These are phyloP conservation scores for Pristionchus fissidentatus DNA, from an alignment of 2,888 invertebrate species.

Conservation along the genomic window DNA sequence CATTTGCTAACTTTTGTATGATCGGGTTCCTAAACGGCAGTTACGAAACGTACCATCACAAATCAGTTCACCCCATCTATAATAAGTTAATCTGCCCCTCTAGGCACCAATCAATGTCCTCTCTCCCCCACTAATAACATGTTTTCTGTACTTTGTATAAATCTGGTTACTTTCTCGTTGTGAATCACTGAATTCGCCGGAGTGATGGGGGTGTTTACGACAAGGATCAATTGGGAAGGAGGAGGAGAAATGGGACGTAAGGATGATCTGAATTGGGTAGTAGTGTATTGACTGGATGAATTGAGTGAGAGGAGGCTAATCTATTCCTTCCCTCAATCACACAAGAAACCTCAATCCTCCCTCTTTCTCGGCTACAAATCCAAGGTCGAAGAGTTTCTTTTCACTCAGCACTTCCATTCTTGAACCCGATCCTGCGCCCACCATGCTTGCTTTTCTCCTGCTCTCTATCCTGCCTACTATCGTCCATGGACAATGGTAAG, in stretches of 20 bases:
- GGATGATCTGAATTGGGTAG: constrained; percentile 33
- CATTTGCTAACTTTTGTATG: too few relatives aligned
- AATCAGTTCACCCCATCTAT: too few relatives aligned
- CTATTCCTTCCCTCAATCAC: constrained; percentile 36
- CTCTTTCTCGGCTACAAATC: constrained; percentile 38
- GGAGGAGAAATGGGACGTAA: constrained; percentile 3
- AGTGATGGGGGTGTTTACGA: constrained; percentile 27
- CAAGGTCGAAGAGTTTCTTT: constrained; percentile 40
- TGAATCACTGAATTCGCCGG: constrained; percentile 39
- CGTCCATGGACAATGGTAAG: constrained; percentile 11
- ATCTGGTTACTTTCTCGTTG: background rate
- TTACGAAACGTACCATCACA: too few relatives aligned
- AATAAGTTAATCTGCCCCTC: too few relatives aligned
- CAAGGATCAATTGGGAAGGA: constrained; percentile 16
- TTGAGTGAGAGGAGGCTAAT: constrained; percentile 41
- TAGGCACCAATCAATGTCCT: background rate
- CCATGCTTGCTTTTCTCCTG: constrained; percentile 10
- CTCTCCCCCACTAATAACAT: background rate
- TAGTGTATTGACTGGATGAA: constrained; percentile 31
- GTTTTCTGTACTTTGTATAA: constrained; percentile 39
- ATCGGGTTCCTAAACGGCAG: too few relatives aligned
- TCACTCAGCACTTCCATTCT: constrained; percentile 12
- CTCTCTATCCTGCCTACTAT: background rate
- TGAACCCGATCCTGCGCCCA: constrained; percentile 22
- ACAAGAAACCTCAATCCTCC: constrained; percentile 36